Evolutionary conservation across 2,888 invertebrate genomes (phyloP), one percentile per base, ranked within the genome.

Genomic region (Pediacus dermestoides): DNA sequence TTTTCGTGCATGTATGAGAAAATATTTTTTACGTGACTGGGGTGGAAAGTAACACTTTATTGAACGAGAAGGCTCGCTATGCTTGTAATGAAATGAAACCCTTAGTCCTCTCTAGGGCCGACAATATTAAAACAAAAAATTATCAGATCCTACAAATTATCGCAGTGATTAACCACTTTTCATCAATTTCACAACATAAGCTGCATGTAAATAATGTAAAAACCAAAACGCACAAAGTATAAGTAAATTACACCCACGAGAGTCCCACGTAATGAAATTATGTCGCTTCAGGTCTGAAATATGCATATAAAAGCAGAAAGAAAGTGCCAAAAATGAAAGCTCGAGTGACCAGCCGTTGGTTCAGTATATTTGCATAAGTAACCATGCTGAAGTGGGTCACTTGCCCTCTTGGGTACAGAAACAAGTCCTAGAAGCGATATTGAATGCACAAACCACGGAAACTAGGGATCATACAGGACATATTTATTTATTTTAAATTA

Each of bases 241-340:
- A 18, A 18, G 21, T 7, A 18, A 18, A 18, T 18, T 18, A 18
- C 6, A 6, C 21, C 21, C 21, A n/a, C 6, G 6, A 18, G 21
- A 18, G 21, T 7, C n/a, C 6, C n/a, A 13, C 30, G 8, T 30
- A 30, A 30, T 30, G 30, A 30, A 30, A 30, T 30, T 30, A 30
- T 30, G 30, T 11, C 13, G 30, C 10, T 4, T 13, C 30, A n/a
- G 13, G 13, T 13, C 30, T 13, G 13, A 30, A 30, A 30, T 30
- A 30, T 30, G 13, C 13, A 30, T 14, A 13, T 6, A 11, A 14
- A 11, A 13, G 8, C 30, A 7, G 13, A 30, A 30, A 30, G 15
- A 12, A 30, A 30, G 30, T 30, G 30, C 11, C 30, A 30, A 30
- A 30, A 30, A 30, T 30, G 30, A 30, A 18, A 18, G 21, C 21